Evolutionary conservation across 2,113 vertebrate species (phyloP).

Genomic region (Promerops cafer): DNA sequence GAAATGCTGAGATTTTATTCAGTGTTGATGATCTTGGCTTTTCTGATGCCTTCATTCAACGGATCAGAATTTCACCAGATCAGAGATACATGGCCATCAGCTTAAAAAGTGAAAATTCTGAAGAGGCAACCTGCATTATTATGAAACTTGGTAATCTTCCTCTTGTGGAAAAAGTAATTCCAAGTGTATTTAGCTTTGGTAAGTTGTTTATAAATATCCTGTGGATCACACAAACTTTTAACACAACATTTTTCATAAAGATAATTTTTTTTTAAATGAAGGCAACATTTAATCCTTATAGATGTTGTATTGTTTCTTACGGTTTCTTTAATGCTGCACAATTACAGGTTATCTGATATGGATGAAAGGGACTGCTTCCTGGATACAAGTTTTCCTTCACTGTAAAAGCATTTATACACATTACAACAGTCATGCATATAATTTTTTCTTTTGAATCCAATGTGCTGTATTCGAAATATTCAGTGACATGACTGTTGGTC

Average conservation of each 20-base stretch:
- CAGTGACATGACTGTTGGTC: background rate
- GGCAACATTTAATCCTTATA: background rate
- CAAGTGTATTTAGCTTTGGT: slow-evolving; percentile 89
- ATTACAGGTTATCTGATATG: background rate
- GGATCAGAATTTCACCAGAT: slow-evolving; percentile 85
- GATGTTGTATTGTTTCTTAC: background rate
- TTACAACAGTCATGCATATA: background rate
- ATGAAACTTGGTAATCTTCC: slow-evolving; percentile 69
- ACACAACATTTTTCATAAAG: background rate
- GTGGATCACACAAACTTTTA: background rate
- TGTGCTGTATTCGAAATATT: background rate
- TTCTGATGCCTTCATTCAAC: slow-evolving; percentile 75
- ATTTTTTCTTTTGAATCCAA: background rate
- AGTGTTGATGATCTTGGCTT: slow-evolving; percentile 69
- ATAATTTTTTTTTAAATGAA: background rate
- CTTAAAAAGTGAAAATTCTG: slow-evolving; percentile 73
- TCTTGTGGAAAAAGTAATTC: slow-evolving; percentile 67
- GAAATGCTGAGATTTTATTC: slow-evolving; percentile 65
- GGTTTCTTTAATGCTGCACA: background rate
- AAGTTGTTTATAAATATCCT: slow-evolving; percentile 28
- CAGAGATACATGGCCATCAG: slow-evolving; percentile 81
- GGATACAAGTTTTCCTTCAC: background rate
- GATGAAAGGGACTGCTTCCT: background rate
- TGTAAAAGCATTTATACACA: background rate
- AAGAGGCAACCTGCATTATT: slow-evolving; percentile 77